Evolutionary conservation across 1,140 invertebrate genomes (phyloP).

Genomic region (Cotesia vestalis): DNA sequence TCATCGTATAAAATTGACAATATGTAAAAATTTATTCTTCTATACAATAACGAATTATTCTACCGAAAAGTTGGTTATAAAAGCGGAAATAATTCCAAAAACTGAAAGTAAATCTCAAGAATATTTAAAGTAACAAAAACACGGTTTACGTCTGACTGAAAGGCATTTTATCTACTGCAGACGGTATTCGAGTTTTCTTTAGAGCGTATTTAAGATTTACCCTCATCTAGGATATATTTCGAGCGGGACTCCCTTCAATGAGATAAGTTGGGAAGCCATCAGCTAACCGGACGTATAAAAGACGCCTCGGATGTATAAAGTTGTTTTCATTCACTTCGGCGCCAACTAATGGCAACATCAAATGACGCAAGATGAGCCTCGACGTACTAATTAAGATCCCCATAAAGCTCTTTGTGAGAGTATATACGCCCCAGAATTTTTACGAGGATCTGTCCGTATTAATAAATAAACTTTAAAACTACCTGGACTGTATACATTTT

Average conservation of each 20-base stretch:
- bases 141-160: slow-evolving; percentile 2
- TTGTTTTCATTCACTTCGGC: slow-evolving; percentile 29
- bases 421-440: slow-evolving; percentile 32
- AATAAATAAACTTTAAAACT: slow-evolving; percentile 54
- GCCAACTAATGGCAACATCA: slow-evolving; percentile 24
- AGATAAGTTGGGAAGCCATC: slow-evolving; percentile 28
- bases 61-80: slow-evolving; percentile 10
- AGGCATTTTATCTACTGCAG: slow-evolving; percentile 30
- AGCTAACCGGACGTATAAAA: slow-evolving; percentile 15
- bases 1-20: too few species aligned
- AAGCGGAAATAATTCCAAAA: slow-evolving; percentile 19
- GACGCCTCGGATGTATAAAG: slow-evolving; percentile 27
- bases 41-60: too few species aligned
- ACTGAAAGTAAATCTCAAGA: background rate
- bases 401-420: slow-evolving; percentile 32
- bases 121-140: background rate
- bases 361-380: slow-evolving; percentile 39
- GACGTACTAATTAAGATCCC: slow-evolving; percentile 46
- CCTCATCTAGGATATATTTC: slow-evolving; percentile 29
- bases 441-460: slow-evolving; percentile 54
- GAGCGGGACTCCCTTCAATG: slow-evolving; percentile 8
- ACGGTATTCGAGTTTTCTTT: slow-evolving; percentile 24
- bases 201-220: slow-evolving; percentile 18
- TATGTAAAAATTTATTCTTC: too few species aligned
- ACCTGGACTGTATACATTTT: slow-evolving; percentile 23